Evolutionary conservation across 2,113 vertebrate species (phyloP), one percentile per base, ranked within the genome.

Genomic region (Callipepla californica): DNA sequence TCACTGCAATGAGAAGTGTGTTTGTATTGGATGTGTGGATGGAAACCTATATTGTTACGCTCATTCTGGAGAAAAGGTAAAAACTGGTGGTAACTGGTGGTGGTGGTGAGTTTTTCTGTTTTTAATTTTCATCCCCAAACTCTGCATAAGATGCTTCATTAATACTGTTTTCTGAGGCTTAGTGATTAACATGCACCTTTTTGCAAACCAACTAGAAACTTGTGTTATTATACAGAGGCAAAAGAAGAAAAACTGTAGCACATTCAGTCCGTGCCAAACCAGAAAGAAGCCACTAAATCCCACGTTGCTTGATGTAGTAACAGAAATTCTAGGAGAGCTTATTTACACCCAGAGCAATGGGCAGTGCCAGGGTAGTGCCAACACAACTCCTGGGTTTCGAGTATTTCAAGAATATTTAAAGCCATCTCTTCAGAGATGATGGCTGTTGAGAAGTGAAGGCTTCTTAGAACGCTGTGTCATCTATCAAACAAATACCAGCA

Each of bases 21-120:
- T 99, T 22, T 98, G 90, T 22, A 79, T 99, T 73, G 98, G 99
- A n/a, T 99, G 98, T 19, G 99, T 99, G 81, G 98, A 99, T 72
- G 98, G 98, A 94, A 98, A 97, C 90, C 94, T 99, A 44, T 96
- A 98, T 73, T 98, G 98, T 95, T 98, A 98, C 87, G 98, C 95
- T 80, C 97, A 98, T 89, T 91, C 88, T 5, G 99, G 99, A 91
- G 92, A 98, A 92, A 97, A 97, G 99, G 99, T 99, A 92, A 95
- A 87, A 75, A 8, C 30, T 65, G 13, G 0, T n/a, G 25, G 0
- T 55, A 40, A 40, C 40, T 12, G 8, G 25, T 65, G 13, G 0
- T 23, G 22, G 0, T 50, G 19, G 8, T 65, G 16, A 3, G 1
- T 9, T 59, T 90, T 85, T n/a, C 55, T 44, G 40, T 73, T 36